Percentiles rank a stretch among this genome's conserved stretches.
These are phyloP conservation scores for Syritta pipiens DNA, from an alignment of 2,888 invertebrate species.

Conservation along the genomic window DNA sequence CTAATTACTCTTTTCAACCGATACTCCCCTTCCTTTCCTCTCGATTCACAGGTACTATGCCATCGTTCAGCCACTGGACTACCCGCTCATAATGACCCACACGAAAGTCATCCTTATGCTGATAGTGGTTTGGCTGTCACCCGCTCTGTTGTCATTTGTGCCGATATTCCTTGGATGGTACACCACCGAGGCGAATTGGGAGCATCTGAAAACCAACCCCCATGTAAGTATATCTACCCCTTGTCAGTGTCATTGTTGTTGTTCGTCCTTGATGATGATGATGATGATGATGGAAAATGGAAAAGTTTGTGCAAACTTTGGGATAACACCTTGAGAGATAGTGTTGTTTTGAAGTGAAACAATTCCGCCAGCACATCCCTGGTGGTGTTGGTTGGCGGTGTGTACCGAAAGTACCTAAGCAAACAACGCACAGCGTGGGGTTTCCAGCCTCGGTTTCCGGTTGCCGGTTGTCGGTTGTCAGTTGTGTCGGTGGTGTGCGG, in stretches of 20 bases:
- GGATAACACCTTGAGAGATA: constrained; percentile 42
- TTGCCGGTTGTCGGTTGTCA: too few relatives aligned
- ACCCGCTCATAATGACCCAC: constrained; percentile 94
- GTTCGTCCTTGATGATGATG: constrained; percentile 21
- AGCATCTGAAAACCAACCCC: constrained; percentile 84
- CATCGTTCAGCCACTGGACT: constrained; percentile 94
- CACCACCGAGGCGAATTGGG: constrained; percentile 90
- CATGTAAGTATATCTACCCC: constrained; percentile 80
- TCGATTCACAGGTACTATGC: constrained; percentile 86
- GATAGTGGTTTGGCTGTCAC: constrained; percentile 93
- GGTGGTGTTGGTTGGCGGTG: background rate
- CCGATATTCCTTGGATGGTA: constrained; percentile 98
- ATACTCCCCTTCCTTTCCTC: background rate
- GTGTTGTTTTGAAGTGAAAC: constrained; percentile 37
- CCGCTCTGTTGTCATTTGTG: constrained; percentile 93
- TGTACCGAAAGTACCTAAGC: constrained; percentile 34
- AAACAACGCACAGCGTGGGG: constrained; percentile 36
- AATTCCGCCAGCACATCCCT: constrained; percentile 28
- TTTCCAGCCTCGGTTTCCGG: background rate
- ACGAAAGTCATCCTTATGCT: constrained; percentile 89
- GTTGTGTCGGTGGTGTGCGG: too few relatives aligned
- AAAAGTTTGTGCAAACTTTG: constrained; percentile 48
- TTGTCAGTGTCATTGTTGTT: background rate
- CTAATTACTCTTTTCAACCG: constrained; percentile 45
- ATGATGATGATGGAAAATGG: constrained; percentile 32